These are phyloP conservation scores for Stenopsyche tienmushanensis DNA, from an alignment of 1,140 invertebrate genomes.

Conservation along the genomic window DNA sequence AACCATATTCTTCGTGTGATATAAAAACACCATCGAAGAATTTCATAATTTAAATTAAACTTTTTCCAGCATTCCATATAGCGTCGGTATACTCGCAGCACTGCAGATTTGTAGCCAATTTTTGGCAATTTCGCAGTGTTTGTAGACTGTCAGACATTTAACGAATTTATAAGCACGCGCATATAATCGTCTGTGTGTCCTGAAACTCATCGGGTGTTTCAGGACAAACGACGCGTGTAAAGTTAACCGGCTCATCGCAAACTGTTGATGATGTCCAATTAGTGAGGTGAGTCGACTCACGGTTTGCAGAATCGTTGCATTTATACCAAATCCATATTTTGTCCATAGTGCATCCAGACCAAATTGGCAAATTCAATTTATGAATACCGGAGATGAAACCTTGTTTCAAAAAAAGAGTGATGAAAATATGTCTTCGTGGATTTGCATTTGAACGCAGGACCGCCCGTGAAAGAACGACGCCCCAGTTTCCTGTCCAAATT, in stretches of 20 bases:
- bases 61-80: too few species aligned
- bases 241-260: conserved; percentile 18
- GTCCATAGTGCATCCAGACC: too few species aligned
- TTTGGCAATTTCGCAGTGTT: background rate
- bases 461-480: background rate
- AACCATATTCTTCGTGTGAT: too few species aligned
- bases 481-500: background rate
- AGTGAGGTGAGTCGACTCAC: conserved; percentile 20
- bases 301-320: background rate
- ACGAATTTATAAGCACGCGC: background rate
- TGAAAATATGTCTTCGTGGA: too few species aligned
- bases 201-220: background rate
- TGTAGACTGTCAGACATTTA: background rate
- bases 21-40: too few species aligned
- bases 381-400: too few species aligned
- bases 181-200: background rate
- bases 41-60: too few species aligned
- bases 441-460: too few species aligned
- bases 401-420: too few species aligned
- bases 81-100: too few species aligned
- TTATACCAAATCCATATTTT: conserved; percentile 15
- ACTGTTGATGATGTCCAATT: conserved; percentile 25
- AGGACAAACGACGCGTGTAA: conserved; percentile 9
- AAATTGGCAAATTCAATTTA: too few species aligned
- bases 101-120: too few species aligned